Evolutionary conservation across 1,140 invertebrate species (phyloP), one percentile per base, ranked within the genome.

Genomic region (Drosophila bocqueti): DNA sequence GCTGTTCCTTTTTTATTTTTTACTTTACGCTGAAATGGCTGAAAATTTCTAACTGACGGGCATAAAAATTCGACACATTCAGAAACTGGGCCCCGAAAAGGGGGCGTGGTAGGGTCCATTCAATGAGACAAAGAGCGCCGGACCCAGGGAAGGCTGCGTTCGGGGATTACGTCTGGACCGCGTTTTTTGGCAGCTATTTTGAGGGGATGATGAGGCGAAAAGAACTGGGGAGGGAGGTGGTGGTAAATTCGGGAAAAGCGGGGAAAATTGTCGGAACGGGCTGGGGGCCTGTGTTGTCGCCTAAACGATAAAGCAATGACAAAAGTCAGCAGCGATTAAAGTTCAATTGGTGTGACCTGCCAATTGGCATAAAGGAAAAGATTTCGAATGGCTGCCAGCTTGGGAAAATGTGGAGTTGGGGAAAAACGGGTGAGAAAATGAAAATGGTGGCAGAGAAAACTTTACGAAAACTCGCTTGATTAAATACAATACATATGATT

Each of bases 311-410:
- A 86, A 86, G 76, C 80, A 87, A 86, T 86, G 80, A 80, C 84
- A 87, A 89, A 89, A 89, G 85, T 89, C 84, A 89, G 65, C 82
- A 78, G 57, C 84, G 84, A 89, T 89, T 89, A 89, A 89, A 89
- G 84, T 89, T 89, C 84, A 89, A 89, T 89, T 89, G 84, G 68
- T 78, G 69, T 89, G 69, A 72, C 81, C 75, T 78, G 75, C 75
- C 75, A 78, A 78, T 75, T 75, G 69, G 68, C 71, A 74, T 74
- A 61, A 74, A 74, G 71, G 67, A 73, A 50, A 73, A 59, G 54
- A 73, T 73, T 73, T 73, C 67, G 34, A 73, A 50, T 73, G 67
- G 45, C 38, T 18, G 69, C 67, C 38, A 73, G 68, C 31, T 57
- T 45, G 49, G 24, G 16, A 57, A 68, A 68, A 55, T 68, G 49